phyloP scores from a whole-genome alignment of 2,797 vertebrate species.

The Garrulus glandarius region DNA sequence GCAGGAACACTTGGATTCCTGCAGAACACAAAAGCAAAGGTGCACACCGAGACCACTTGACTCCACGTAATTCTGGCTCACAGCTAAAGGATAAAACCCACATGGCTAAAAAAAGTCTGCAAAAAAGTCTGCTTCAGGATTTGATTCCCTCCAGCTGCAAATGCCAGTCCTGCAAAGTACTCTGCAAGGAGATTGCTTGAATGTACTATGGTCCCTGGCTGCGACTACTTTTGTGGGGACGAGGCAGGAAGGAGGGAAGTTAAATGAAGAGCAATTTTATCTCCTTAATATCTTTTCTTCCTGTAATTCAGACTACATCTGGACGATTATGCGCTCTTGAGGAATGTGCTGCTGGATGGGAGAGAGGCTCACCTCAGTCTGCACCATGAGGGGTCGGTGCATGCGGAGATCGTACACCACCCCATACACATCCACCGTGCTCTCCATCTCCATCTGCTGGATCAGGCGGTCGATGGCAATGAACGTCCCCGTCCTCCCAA shows the following conservation, averaged over 20 bases:
- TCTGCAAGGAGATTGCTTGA: not conserved
- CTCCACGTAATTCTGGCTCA: not conserved
- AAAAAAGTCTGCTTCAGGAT: not conserved
- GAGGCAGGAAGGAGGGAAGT: not conserved
- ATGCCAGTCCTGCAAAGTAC: not conserved
- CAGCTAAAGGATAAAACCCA: not conserved
- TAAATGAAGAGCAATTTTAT: not conserved
- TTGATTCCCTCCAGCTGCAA: not conserved
- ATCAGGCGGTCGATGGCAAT: constrained; percentile 91
- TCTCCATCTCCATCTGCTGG: constrained; percentile 93
- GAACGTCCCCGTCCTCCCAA: constrained; percentile 94
- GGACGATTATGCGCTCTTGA: accelerated
- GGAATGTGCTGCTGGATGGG: accelerated
- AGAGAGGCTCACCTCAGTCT: constrained; percentile 86
- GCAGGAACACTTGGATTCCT: not conserved
- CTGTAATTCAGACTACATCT: not conserved
- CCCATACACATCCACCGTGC: constrained; percentile 85
- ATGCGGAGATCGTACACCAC: constrained; percentile 89
- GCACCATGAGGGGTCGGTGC: constrained; percentile 94
- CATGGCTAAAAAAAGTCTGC: not conserved
- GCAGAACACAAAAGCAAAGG: not conserved
- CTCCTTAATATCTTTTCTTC: not conserved
- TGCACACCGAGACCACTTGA: accelerated
- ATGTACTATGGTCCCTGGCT: not conserved
- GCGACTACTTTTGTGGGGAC: not conserved